Base-by-base conservation (phyloP, 2,113 vertebrate species). In the Plecotus auritus region DNA sequence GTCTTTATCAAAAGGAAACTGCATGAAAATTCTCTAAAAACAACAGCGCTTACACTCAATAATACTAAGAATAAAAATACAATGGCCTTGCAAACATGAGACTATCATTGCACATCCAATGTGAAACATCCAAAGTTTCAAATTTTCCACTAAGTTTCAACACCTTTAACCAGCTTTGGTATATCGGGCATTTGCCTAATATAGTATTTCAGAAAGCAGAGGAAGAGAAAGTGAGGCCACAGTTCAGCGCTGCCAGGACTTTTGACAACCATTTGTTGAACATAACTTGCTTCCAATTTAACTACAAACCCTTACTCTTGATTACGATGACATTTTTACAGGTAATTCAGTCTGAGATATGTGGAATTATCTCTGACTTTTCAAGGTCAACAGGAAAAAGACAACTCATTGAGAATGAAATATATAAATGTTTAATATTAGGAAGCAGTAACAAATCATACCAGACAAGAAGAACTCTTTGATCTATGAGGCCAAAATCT, bases 371-470 rank as follows among this genome's bases (percentile, higher is more conserved):
- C 86, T 83, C 13, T 95, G 70, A 86, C 49, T 96, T 93, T 42
- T 70, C 69, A 80, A 93, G 56, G 45, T 61, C 59, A 84, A 87
- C 28, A 87, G 89, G 74, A 82, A 91, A 91, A 83, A 82, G 49
- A 64, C 35, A 47, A 88, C 47, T 89, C 90, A 30, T 1, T 10
- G 28, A 92, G 64, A 88, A 94, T 78, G 66, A 90, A 88, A 82
- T 74, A 94, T 76, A 26, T 59, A 85, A 85, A 90, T 56, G 74
- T 91, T 95, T 94, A 93, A 92, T 92, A 88, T 90, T 83, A 85
- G 91, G 61, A 86, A 90, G 66, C 42, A 91, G 40, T 76, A 84
- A 88, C 85, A 92, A 88, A 90, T 72, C 67, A 37, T 56, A 92
- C 81, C 54, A 92, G 81, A 92, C n/a, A 96, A 70, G n/a, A 32